Base-by-base conservation (phyloP, 1,140 invertebrate species). In the Drosophila orena region DNA sequence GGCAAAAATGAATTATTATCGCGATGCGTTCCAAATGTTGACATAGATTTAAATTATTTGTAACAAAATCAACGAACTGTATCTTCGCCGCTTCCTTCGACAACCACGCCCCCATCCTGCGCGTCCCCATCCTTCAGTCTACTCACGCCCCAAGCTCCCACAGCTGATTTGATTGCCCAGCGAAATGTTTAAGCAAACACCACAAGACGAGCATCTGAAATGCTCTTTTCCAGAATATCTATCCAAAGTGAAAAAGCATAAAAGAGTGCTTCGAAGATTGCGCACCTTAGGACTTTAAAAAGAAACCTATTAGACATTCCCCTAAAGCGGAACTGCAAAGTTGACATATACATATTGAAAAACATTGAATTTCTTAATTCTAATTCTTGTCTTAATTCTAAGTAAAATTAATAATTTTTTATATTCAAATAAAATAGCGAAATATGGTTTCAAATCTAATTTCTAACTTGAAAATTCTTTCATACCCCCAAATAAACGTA, bases 41-140 rank as follows among this genome's bases (percentile, higher is more conserved):
- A 86, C 79, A 88, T 88, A 86, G 83, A 86, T 83, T 86, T 86
- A 86, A 88, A 86, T 86, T 86, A 86, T 86, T 86, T 86, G 79
- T 86, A 72, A 86, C 75, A 73, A 79, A 86, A 64, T 83, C 83
- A 88, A 86, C 83, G 83, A 86, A 77, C 76, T 79, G 83, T 88
- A 59, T 46, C 70, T 43, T 34, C 55, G 24, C 22, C 37, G 17
- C 12, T 38, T 42, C 46, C 61, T 24, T 11, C 20, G 8, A 5
- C 3, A 12, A 15, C 40, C 30, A 20, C 35, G 20, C 24, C 15
- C 11, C 30, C 34, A 17, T 30, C 14, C 17, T 37, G 24, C 12
- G 8, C 15, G 35, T 35, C 15, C 49, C 54, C 46, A 37, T 15
- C 47, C 66, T 40, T 56, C 35, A 59, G 61, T 49, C 24, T n/a